Percentiles rank a stretch among this genome's conserved stretches.
phyloP scores from a whole-genome alignment of 2,888 invertebrate genomes.

The Apomyelois bistriatella region DNA sequence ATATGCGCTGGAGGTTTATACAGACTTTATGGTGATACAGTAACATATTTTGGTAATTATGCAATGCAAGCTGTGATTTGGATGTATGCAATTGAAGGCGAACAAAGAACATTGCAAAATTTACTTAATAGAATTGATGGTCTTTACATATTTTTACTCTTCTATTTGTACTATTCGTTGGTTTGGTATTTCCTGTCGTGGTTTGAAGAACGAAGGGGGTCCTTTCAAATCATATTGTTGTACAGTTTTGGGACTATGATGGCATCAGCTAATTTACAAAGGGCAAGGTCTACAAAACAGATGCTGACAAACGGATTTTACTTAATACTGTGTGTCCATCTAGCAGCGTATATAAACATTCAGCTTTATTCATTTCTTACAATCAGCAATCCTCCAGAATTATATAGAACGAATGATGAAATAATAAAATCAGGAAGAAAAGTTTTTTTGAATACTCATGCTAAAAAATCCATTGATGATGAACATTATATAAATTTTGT shows the following conservation, averaged over 20 bases:
- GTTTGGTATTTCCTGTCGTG: slow-evolving; percentile 41
- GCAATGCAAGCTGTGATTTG: slow-evolving; percentile 46
- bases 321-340: slow-evolving; percentile 47
- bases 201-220: slow-evolving; percentile 36
- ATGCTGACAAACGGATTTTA: slow-evolving; percentile 50
- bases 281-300: slow-evolving; percentile 47
- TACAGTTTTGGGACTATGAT: slow-evolving; percentile 54
- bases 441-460: slow-evolving; percentile 32
- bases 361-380: slow-evolving; percentile 59
- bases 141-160: slow-evolving; percentile 50
- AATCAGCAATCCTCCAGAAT: slow-evolving; percentile 45
- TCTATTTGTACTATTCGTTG: slow-evolving; percentile 43
- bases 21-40: slow-evolving; percentile 46
- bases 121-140: slow-evolving; percentile 42
- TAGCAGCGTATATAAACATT: slow-evolving; percentile 49
- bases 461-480: slow-evolving; percentile 47
- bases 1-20: slow-evolving; percentile 56
- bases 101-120: slow-evolving; percentile 46
- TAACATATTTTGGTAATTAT: slow-evolving; percentile 59
- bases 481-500: slow-evolving; percentile 40
- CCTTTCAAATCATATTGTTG: slow-evolving; percentile 38
- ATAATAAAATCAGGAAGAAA: slow-evolving; percentile 43
- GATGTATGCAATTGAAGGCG: slow-evolving; percentile 49
- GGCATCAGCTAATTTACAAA: slow-evolving; percentile 42
- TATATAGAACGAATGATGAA: slow-evolving; percentile 43